Conservation (phyloP, 2,113 vertebrate genomes). For the Perccottus glenii region DNA sequence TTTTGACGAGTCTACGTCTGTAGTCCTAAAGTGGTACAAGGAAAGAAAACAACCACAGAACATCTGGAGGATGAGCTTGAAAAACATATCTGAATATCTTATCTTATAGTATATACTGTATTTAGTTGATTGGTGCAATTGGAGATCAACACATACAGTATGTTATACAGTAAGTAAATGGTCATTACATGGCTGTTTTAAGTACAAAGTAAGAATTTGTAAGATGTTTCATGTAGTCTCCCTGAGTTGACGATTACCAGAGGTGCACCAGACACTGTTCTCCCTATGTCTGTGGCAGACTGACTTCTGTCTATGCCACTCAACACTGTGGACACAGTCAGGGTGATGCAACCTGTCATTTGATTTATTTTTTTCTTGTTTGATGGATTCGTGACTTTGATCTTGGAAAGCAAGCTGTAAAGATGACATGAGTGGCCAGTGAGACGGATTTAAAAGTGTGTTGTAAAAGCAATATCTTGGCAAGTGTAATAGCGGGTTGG, state of each 20-base stretch:
- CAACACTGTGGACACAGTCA: constrained; percentile 2
- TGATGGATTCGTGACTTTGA: constrained; percentile 29
- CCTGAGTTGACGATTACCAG: constrained; percentile 1
- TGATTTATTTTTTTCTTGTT: constrained; percentile 13
- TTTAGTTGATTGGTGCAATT: too few species aligned
- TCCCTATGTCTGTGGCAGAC: constrained; percentile 17
- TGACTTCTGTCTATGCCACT: constrained; percentile 14
- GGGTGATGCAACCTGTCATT: constrained; percentile 23
- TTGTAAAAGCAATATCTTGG: constrained; percentile 18
- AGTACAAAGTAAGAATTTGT: too few species aligned
- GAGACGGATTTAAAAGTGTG: constrained; percentile 13
- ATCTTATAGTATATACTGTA: too few species aligned
- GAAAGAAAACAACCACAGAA: background rate
- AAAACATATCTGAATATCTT: background rate
- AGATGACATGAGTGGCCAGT: constrained; percentile 29
- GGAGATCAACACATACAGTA: too few species aligned
- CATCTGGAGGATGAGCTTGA: constrained; percentile 1
- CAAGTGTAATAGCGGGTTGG: constrained; percentile 1
- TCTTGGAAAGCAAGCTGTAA: constrained; percentile 11
- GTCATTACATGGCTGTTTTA: too few species aligned
- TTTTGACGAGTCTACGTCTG: background rate
- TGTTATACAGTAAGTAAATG: too few species aligned
- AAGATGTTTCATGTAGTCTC: too few species aligned
- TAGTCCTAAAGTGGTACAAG: background rate
- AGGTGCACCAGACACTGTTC: background rate